Percentiles rank a stretch among this genome's conserved stretches.
These are phyloP conservation scores for Cyrtorhinus lividipennis DNA, from an alignment of 1,140 invertebrate species.

Conservation along the genomic window DNA sequence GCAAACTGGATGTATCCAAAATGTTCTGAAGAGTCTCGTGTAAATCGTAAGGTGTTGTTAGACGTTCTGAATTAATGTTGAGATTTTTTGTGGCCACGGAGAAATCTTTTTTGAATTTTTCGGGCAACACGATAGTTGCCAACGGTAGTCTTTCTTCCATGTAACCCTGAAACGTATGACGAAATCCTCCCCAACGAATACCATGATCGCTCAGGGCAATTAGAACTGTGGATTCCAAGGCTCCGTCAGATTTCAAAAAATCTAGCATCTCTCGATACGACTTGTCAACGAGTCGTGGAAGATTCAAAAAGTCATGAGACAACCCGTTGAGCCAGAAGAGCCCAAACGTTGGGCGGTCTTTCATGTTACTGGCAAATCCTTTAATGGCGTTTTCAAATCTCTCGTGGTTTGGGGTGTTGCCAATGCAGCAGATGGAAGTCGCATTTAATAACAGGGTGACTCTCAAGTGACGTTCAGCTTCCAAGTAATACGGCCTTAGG, in stretches of 20 bases:
- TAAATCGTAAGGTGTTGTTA: slow-evolving; percentile 46
- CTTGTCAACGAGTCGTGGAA: slow-evolving; percentile 32
- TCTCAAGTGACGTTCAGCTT: slow-evolving; percentile 27
- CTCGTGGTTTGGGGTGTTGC: slow-evolving; percentile 30
- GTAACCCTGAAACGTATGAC: slow-evolving; percentile 44
- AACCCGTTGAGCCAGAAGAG: slow-evolving; percentile 37
- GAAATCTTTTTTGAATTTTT: slow-evolving; percentile 40
- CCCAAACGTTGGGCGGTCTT: slow-evolving; percentile 30
- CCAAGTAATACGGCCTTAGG: slow-evolving; percentile 34
- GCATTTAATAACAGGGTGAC: slow-evolving; percentile 34
- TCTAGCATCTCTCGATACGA: slow-evolving; percentile 29
- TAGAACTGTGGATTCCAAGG: slow-evolving; percentile 38
- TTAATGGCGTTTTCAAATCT: slow-evolving; percentile 25
- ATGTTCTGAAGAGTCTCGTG: slow-evolving; percentile 45
- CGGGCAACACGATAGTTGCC: slow-evolving; percentile 42
- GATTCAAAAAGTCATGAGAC: slow-evolving; percentile 37
- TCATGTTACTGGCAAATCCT: slow-evolving; percentile 24
- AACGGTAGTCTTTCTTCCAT: slow-evolving; percentile 55
- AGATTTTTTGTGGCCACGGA: slow-evolving; percentile 36
- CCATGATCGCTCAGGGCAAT: slow-evolving; percentile 59
- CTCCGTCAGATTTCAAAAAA: slow-evolving; percentile 24
- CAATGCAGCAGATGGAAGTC: slow-evolving; percentile 38
- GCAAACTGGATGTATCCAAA: too few relatives aligned
- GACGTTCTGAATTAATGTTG: slow-evolving; percentile 34
- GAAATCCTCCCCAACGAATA: slow-evolving; percentile 47